Percentiles rank a stretch among this genome's conserved stretches.
phyloP scores from a whole-genome alignment of 2,888 invertebrate species.

The Dasypolia templi region DNA sequence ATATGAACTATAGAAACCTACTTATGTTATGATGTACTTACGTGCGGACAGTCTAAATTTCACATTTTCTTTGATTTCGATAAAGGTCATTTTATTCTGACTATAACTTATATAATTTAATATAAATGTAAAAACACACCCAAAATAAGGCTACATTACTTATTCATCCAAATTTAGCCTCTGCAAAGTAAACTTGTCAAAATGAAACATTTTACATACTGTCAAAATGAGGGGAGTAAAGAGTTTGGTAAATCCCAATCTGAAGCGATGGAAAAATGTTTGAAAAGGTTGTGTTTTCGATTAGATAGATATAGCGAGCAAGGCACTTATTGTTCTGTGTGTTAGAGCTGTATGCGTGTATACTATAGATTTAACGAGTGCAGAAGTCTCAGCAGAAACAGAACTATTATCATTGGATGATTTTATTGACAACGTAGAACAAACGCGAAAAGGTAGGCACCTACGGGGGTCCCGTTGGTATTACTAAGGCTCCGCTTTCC shows the following conservation, averaged over 20 bases:
- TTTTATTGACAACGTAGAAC: background rate
- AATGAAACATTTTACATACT: slow-evolving; percentile 27
- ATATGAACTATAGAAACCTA: background rate
- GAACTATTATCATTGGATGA: background rate
- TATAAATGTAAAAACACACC: slow-evolving; percentile 7
- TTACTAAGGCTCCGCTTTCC: too few species aligned
- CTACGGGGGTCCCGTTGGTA: too few species aligned
- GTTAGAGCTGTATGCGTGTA: background rate
- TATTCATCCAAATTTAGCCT: background rate
- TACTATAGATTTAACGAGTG: background rate
- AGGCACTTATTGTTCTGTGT: background rate
- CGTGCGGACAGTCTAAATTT: slow-evolving; percentile 5
- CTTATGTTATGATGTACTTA: slow-evolving; percentile 6
- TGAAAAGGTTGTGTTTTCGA: background rate
- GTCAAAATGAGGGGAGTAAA: slow-evolving; percentile 17
- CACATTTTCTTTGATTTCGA: background rate
- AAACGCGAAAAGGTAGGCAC: background rate
- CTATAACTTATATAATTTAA: slow-evolving; percentile 4
- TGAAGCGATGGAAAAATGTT: slow-evolving; percentile 11
- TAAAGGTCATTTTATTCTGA: slow-evolving; percentile 11
- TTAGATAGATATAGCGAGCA: background rate
- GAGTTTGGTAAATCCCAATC: slow-evolving; percentile 7
- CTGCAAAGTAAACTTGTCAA: slow-evolving; percentile 51
- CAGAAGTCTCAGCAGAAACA: background rate
- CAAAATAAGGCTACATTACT: background rate